Evolutionary conservation across 2,888 invertebrate species (phyloP).

Genomic region (Pachliopta kotzebuea): DNA sequence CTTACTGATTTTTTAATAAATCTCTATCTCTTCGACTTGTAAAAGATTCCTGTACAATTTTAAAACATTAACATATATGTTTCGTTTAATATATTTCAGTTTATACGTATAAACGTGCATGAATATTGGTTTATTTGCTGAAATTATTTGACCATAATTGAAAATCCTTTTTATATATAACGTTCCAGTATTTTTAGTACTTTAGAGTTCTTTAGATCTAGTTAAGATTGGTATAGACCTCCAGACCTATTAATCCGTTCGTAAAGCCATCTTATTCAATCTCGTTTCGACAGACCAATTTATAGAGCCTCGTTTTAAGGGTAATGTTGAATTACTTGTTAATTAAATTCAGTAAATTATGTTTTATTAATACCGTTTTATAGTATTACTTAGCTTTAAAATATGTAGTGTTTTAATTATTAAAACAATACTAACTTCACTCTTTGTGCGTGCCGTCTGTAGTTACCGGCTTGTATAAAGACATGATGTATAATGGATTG

Average conservation of each 20-base stretch:
- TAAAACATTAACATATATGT: too few species aligned
- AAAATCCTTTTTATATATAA: background rate
- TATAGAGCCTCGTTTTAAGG: background rate
- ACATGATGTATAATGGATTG: background rate
- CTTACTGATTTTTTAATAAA: too few species aligned
- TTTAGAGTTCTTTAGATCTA: background rate
- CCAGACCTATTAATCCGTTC: constrained; percentile 1
- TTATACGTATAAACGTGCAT: too few species aligned
- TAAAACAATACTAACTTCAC: too few species aligned
- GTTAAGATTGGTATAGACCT: constrained; percentile 1
- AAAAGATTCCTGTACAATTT: too few species aligned
- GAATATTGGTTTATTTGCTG: too few species aligned
- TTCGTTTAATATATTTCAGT: too few species aligned
- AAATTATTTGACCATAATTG: background rate
- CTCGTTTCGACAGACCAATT: constrained; percentile 7
- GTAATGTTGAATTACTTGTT: background rate
- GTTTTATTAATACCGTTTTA: background rate
- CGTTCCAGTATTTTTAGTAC: background rate
- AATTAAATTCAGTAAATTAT: background rate
- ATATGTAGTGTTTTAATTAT: too few species aligned
- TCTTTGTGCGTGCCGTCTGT: background rate
- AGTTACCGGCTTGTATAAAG: background rate
- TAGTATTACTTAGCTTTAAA: background rate
- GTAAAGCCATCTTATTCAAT: constrained; percentile 5
- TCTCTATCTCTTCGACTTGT: too few species aligned